A percentile compares a stretch with the other conserved stretches of the same genome.
Conservation (phyloP, 2,797 vertebrate genomes). For the Cryptoprocta ferox region DNA sequence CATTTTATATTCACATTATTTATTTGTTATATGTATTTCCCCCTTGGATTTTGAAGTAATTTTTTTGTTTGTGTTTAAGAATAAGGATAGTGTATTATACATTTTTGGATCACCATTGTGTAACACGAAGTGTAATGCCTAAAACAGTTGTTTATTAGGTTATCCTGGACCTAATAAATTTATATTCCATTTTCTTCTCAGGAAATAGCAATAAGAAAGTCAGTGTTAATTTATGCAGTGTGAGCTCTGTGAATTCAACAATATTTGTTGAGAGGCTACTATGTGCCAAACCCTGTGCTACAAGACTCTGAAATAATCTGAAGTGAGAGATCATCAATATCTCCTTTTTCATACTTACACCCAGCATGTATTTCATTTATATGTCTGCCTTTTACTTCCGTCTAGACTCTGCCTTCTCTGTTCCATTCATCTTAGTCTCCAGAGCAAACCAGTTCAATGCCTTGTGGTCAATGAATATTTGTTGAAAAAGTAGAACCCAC, state of each 20-base stretch:
- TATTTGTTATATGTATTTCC: not conserved
- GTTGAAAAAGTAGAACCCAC: not conserved
- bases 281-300: not conserved
- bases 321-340: not conserved
- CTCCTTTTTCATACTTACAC: not conserved
- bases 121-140: not conserved
- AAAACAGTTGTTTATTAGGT: not conserved
- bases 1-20: not conserved
- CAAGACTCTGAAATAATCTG: not conserved
- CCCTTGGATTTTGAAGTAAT: not conserved
- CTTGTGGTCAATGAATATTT: not conserved
- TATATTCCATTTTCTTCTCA: not conserved
- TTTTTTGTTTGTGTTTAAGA: slow-evolving; percentile 17
- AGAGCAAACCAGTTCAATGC: not conserved
- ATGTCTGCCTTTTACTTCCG: not conserved
- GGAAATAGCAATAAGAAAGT: not conserved
- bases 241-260: not conserved
- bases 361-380: not conserved
- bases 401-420: not conserved
- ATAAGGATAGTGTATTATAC: not conserved
- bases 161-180: not conserved
- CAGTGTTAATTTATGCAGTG: not conserved
- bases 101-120: not conserved
- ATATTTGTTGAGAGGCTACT: not conserved
- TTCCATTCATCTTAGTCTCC: not conserved